Conservation (phyloP, 2,797 vertebrate genomes). For the Mormyrus hasselquistii region DNA sequence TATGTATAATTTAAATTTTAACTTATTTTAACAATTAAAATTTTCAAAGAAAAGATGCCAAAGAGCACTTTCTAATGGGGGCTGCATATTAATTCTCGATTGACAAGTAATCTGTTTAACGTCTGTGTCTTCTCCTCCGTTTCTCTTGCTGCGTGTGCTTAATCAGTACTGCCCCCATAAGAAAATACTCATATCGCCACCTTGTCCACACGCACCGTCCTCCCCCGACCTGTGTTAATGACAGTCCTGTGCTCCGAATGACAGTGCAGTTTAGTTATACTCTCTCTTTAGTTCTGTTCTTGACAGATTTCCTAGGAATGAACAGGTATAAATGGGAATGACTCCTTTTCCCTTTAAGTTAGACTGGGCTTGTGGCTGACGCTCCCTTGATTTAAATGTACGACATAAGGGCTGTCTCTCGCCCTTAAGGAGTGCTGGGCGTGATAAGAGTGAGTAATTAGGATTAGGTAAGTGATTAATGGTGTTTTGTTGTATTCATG, state of each 20-base stretch:
- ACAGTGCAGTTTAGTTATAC: not conserved
- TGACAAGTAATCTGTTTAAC: not conserved
- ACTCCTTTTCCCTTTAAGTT: not conserved
- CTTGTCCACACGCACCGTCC: not conserved
- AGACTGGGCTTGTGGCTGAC: not conserved
- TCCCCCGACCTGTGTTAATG: not conserved
- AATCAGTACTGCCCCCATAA: not conserved
- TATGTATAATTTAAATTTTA: not conserved
- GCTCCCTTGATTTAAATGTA: not conserved
- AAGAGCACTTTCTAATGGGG: not conserved
- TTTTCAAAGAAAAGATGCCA: not conserved
- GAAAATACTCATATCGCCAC: not conserved
- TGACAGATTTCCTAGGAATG: not conserved
- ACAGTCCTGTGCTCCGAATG: not conserved
- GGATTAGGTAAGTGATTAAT: not conserved
- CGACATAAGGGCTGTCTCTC: not conserved
- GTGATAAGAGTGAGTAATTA: not conserved
- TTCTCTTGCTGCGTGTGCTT: not conserved
- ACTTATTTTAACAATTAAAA: not conserved
- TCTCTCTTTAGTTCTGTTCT: not conserved
- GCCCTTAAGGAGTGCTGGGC: constrained; percentile 9
- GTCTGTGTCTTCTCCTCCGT: not conserved
- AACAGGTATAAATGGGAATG: not conserved
- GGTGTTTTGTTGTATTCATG: not conserved
- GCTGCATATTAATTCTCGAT: not conserved